Evolutionary conservation across 2,113 vertebrate species (phyloP).

Genomic region (Amphilophus citrinellus): DNA sequence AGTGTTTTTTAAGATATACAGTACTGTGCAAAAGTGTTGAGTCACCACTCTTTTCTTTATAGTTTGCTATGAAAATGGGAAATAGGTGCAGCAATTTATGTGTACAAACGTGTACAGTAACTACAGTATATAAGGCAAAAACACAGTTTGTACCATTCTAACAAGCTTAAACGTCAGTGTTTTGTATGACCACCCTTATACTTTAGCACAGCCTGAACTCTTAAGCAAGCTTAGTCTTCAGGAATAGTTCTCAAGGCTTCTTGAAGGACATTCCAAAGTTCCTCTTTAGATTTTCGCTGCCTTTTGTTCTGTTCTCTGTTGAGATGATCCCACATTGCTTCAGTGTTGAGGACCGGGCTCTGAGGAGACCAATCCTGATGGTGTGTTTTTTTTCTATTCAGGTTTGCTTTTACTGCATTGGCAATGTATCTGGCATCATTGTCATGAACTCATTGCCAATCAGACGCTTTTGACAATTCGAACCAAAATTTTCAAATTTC

Average conservation of each 20-base stretch:
- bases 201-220: not conserved
- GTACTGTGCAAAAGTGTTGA: no score
- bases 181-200: not conserved
- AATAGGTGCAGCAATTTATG: not conserved
- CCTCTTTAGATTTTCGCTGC: not conserved
- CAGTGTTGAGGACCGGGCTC: not conserved
- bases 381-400: not conserved
- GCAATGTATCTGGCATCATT: no score
- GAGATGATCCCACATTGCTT: accelerated
- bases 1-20: not conserved
- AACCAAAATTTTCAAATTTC: not conserved
- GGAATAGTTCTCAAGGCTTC: no score
- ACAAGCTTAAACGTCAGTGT: not conserved
- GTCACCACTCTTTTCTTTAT: not conserved
- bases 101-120: not conserved
- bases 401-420: no score
- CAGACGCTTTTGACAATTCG: no score
- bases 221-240: not conserved
- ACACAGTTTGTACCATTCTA: not conserved
- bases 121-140: not conserved
- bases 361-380: not conserved
- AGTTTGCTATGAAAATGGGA: not conserved
- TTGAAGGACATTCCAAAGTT: no score
- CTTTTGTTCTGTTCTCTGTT: not conserved
- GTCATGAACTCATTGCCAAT: no score